Percentiles rank a stretch among this genome's conserved stretches.
Conservation (phyloP, 2,113 vertebrate species). For the Lucifuga dentata region DNA sequence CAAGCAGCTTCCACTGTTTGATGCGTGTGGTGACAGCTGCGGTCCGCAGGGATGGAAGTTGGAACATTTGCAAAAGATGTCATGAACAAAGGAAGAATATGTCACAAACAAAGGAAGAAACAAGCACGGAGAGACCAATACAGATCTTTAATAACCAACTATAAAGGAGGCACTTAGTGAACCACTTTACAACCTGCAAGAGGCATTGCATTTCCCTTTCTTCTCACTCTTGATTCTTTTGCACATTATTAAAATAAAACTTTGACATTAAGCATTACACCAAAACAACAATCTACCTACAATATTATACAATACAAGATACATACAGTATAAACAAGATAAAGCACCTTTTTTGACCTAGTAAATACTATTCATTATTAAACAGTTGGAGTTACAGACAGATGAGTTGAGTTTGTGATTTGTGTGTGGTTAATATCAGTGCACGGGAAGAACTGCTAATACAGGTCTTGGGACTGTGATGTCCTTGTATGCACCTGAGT, state of each 20-base stretch:
- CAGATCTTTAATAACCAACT: slow-evolving; percentile 85
- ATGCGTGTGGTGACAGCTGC: slow-evolving; percentile 70
- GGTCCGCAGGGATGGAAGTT: slow-evolving; percentile 62
- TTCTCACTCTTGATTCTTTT: slow-evolving; percentile 85
- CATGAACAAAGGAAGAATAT: slow-evolving; percentile 62
- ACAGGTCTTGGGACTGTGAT: slow-evolving; percentile 82
- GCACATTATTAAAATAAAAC: slow-evolving; percentile 96
- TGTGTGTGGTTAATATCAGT: slow-evolving; percentile 90
- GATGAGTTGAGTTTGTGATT: slow-evolving; percentile 86
- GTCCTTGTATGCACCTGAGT: slow-evolving; percentile 89
- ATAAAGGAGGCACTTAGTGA: slow-evolving; percentile 88
- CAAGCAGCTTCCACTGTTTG: slow-evolving; percentile 57
- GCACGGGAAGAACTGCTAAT: slow-evolving; percentile 88
- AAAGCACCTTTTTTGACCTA: slow-evolving; percentile 86
- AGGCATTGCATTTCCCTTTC: slow-evolving; percentile 83
- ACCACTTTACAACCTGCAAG: slow-evolving; percentile 86
- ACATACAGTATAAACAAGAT: slow-evolving; percentile 90
- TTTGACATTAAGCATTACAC: slow-evolving; percentile 94
- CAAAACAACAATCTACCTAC: slow-evolving; percentile 90
- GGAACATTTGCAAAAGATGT: slow-evolving; percentile 60
- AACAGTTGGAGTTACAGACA: slow-evolving; percentile 86
- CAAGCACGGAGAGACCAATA: slow-evolving; percentile 75
- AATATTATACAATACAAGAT: slow-evolving; percentile 93
- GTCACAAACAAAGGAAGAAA: slow-evolving; percentile 8
- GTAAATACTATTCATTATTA: slow-evolving; percentile 85